Conservation (phyloP, 2,113 vertebrate genomes). For the Spizaetus ornatus region DNA sequence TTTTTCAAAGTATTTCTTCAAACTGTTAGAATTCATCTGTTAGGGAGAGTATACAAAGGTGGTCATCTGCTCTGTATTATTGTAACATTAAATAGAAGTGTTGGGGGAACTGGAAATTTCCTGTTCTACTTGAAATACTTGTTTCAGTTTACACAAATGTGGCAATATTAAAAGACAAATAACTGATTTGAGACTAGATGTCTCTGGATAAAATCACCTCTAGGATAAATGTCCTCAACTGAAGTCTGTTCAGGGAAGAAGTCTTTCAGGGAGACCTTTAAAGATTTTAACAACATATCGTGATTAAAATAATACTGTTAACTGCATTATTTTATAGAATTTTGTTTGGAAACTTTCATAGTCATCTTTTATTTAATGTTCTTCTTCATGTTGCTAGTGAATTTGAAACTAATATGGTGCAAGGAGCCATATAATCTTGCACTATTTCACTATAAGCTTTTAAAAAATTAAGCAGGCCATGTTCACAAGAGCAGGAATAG, state of each 20-base stretch:
- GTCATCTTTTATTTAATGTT: not conserved
- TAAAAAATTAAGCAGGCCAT: not conserved
- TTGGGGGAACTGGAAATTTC: not conserved
- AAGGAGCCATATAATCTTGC: not conserved
- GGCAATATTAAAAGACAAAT: not conserved
- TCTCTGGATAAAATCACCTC: not conserved
- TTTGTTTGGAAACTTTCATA: not conserved
- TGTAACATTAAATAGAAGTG: not conserved
- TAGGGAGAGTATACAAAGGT: not conserved
- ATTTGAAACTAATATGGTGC: not conserved
- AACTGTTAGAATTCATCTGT: not conserved
- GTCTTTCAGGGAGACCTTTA: not conserved
- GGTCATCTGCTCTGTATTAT: not conserved
- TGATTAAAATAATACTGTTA: not conserved
- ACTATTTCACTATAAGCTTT: not conserved
- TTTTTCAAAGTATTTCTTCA: not conserved
- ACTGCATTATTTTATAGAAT: not conserved
- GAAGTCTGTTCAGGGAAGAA: not conserved
- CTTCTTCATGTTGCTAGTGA: not conserved
- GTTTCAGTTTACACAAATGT: not conserved
- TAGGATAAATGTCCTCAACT: not conserved
- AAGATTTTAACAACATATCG: not conserved
- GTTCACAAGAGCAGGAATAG: not conserved
- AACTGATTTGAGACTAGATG: not conserved
- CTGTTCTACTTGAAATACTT: not conserved